Evolutionary conservation across 2,113 vertebrate genomes (phyloP).

Genomic region (Psilopsiagon aymara): DNA sequence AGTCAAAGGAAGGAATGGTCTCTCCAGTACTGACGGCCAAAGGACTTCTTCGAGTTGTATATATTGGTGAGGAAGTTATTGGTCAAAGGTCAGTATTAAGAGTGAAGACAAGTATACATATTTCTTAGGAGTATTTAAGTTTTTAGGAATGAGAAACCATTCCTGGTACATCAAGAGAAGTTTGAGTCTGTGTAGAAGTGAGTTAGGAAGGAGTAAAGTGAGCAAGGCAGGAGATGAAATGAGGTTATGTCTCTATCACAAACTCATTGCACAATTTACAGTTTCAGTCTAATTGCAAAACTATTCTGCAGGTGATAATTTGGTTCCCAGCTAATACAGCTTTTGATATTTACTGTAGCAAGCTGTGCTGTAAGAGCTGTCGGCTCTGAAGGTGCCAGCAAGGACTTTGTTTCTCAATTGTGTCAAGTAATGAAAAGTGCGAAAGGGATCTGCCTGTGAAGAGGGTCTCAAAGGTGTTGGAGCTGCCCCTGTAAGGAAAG

Average conservation of each 20-base stretch:
- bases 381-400: neutral
- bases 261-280: constrained; percentile 51
- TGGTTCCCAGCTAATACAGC: neutral
- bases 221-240: neutral
- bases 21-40: neutral
- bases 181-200: neutral
- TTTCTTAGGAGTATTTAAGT: neutral
- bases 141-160: neutral
- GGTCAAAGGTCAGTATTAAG: neutral
- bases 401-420: neutral
- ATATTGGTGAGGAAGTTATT: neutral
- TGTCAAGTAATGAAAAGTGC: neutral
- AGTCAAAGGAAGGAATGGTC: neutral
- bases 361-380: neutral
- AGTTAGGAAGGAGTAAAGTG: neutral
- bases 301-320: constrained; percentile 23
- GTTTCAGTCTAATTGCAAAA: constrained; percentile 50
- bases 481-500: neutral
- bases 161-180: neutral
- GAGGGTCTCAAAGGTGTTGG: neutral
- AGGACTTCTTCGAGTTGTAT: neutral
- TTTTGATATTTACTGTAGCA: neutral
- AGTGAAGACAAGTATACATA: neutral
- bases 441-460: accelerated
- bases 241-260: neutral